Evolutionary conservation across 1,140 invertebrate genomes (phyloP), one percentile per base, ranked within the genome.

Genomic region (Dendroctonus valens): DNA sequence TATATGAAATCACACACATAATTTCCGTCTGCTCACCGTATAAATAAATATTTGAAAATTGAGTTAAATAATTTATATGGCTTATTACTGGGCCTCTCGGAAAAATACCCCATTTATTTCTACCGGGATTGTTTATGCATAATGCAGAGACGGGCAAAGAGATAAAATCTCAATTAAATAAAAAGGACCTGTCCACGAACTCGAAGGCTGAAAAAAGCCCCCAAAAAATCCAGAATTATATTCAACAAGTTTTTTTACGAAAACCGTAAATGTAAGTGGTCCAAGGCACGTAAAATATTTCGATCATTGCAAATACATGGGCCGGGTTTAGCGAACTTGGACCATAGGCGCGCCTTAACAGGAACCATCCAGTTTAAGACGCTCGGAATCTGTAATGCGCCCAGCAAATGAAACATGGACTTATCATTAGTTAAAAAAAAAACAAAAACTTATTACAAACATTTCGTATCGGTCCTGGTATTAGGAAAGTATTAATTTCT

Each of bases 141-240:
- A 48, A 14, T 14, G 7, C 14, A 52, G 9, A 52, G 15, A 52
- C n/a, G 5, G 50, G 26, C 9, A 9, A 26, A 9, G 39, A 62
- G 59, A 62, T 62, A 62, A 52, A 62, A 62, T 62, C 59, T 62
- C 49, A 52, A 62, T 61, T 62, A 62, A 60, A 52, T 37, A 50
- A 62, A 62, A 62, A 39, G 12, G 38, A 62, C 46, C 58, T 59
- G 58, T 59, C 57, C 41, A 42, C 26, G 39, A 48, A 37, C 42
- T 14, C 59, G 15, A 49, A 39, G 41, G 38, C 48, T 15, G 14
- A 38, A 62, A 62, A 50, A 62, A 50, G 12, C 48, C 40, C 42
- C 50, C 26, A 62, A 62, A 62, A 62, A 62, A 62, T 62, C 49
- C 59, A 41, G 59, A 52, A 52, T 39, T 62, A 50, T 62, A 62